Evolutionary conservation across 2,888 invertebrate species (phyloP), one percentile per base, ranked within the genome.

Genomic region (Parapristionchus giblindavisi): DNA sequence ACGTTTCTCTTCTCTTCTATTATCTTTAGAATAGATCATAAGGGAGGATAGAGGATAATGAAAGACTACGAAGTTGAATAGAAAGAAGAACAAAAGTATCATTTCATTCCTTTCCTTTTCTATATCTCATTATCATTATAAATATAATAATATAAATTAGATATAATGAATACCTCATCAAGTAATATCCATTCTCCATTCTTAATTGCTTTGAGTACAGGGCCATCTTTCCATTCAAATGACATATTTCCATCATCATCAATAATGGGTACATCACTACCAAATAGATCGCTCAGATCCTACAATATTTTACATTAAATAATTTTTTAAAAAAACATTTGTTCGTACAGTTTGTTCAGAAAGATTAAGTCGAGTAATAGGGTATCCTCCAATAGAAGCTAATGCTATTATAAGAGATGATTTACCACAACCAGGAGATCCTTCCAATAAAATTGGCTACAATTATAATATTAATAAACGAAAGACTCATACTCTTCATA

Each of bases 261-360:
- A 90, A 96, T 95, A 0, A 94, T 92, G 0, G 99, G 99, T 63
- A 99, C 90, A 90, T 99, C 99, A 3, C 96, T 94, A 34, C 99
- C 99, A 89, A 99, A 99, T 58, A 99, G 91, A 90, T 99, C 99
- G 17, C 94, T 94, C 72, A 99, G 92, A 89, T 99, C 99, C 92
- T 94, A 87, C 38, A 89, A 72, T 71, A 51, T 8, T 77, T 76
- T 56, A 14, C 43, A 14, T 43, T 43, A 43, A 43, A 43, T 43
- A 43, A 14, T 43, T 14, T n/a, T n/a, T n/a, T n/a, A n/a, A n/a
- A n/a, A n/a, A n/a, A n/a, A n/a, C n/a, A n/a, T n/a, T n/a, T 29
- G 24, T 17, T 90, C 91, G 90, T 90, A 94, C 94, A 51, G 99
- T 99, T 90, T 99, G 99, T 87, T 99, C 99, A 68, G 98, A 98